Conservation (phyloP, 2,888 invertebrate genomes). For the Lymantria dispar region DNA sequence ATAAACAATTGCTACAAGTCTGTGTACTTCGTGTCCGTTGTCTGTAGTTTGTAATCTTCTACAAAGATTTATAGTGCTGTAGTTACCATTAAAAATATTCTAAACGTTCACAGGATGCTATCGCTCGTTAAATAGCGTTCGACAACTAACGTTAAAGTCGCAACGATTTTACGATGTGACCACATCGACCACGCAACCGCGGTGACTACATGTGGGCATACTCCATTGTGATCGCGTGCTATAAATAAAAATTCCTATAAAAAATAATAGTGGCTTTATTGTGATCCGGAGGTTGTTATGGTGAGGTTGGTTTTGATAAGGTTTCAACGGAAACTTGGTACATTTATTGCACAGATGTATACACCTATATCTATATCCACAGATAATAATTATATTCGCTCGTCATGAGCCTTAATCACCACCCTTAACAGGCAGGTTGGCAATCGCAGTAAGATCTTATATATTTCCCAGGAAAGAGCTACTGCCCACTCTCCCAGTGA, state of each 20-base stretch:
- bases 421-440: no score
- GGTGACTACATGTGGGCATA: conserved; percentile 30
- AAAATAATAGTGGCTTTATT: conserved; percentile 44
- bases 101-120: conserved; percentile 48
- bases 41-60: neutral
- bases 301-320: conserved; percentile 10
- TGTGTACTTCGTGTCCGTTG: no score
- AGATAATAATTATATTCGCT: no score
- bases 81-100: neutral
- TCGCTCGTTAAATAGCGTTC: conserved; percentile 49
- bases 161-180: conserved; percentile 41
- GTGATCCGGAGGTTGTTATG: conserved; percentile 28
- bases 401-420: no score
- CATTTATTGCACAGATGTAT: neutral
- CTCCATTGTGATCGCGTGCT: conserved; percentile 35
- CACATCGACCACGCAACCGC: conserved; percentile 31
- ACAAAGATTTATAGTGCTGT: neutral
- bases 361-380: no score
- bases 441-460: no score
- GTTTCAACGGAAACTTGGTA: neutral
- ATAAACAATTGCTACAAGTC: no score
- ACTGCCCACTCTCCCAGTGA: no score
- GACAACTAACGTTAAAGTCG: conserved; percentile 36
- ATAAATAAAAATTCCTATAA: conserved; percentile 44
- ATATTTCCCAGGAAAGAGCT: no score